Percentiles rank a stretch among this genome's conserved stretches.
phyloP scores from a whole-genome alignment of 2,113 vertebrate genomes.

The Eurystomus gularis region DNA sequence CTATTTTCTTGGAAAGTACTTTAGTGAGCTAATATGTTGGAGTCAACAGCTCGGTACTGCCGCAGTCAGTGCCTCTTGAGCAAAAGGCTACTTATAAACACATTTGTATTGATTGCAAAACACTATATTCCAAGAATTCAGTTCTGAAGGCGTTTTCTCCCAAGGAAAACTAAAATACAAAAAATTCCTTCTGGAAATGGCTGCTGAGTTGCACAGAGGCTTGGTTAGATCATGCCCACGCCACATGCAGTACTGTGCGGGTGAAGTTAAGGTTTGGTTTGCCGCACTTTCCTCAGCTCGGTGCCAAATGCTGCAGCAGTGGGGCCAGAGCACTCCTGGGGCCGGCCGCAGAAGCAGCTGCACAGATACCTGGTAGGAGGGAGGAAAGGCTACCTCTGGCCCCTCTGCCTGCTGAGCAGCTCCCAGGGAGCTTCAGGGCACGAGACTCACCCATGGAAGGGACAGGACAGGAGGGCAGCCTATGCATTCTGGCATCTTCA shows the following conservation, averaged over 20 bases:
- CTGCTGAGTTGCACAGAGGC: neutral
- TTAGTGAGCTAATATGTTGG: neutral
- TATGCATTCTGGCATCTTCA: no score
- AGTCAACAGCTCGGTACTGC: neutral
- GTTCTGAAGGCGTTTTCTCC: neutral
- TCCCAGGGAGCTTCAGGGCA: neutral
- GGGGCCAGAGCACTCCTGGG: neutral
- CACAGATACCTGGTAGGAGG: neutral
- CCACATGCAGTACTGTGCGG: neutral
- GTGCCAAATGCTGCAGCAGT: neutral
- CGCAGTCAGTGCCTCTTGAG: neutral
- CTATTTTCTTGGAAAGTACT: neutral
- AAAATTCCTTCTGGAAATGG: neutral
- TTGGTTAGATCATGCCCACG: neutral
- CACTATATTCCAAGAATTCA: neutral
- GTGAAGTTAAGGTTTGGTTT: neutral
- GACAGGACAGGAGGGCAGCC: neutral
- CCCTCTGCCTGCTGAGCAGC: neutral
- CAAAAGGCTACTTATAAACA: neutral
- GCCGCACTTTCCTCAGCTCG: neutral
- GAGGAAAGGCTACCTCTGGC: neutral
- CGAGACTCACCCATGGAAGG: neutral
- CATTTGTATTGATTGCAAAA: neutral
- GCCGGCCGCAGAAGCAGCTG: neutral
- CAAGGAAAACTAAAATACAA: neutral